A percentile compares a stretch with the other conserved stretches of the same genome.
phyloP scores from a whole-genome alignment of 2,797 vertebrate genomes.

The Acanthiza pusilla region DNA sequence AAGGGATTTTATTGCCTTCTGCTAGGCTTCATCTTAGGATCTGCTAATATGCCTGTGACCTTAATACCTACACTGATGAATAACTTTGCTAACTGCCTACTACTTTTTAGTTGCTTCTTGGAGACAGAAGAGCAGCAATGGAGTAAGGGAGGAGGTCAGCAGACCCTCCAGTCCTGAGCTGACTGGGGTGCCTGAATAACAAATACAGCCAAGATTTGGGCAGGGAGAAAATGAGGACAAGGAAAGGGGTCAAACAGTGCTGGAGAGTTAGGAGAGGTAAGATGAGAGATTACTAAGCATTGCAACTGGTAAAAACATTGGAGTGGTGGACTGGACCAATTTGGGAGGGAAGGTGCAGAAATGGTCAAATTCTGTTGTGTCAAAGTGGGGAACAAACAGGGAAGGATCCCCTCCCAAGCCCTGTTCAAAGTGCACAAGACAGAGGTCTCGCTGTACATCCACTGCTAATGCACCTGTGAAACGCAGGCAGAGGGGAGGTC shows the following conservation, averaged over 20 bases:
- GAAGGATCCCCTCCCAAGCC: neutral
- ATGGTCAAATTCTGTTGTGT: neutral
- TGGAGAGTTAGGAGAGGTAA: neutral
- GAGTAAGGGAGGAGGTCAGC: neutral
- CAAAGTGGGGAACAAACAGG: neutral
- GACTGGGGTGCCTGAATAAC: neutral
- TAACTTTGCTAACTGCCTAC: neutral
- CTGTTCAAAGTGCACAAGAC: rapidly evolving
- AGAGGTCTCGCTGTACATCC: neutral
- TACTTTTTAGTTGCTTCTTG: neutral
- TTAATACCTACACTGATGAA: neutral
- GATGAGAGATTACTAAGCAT: neutral
- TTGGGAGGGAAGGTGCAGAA: neutral
- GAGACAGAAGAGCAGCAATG: neutral
- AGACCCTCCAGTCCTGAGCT: neutral
- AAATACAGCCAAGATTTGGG: neutral
- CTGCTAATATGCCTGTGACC: slow-evolving; percentile 2
- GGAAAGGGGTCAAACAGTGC: neutral
- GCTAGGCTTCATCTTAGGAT: neutral
- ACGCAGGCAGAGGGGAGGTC: neutral
- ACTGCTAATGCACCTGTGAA: neutral
- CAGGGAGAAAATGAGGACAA: neutral
- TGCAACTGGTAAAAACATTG: neutral
- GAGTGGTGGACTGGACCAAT: neutral
- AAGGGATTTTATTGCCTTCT: neutral